Evolutionary conservation across 2,888 invertebrate genomes (phyloP), one percentile per base, ranked within the genome.

Genomic region (Caenorhabditis zanzibari): DNA sequence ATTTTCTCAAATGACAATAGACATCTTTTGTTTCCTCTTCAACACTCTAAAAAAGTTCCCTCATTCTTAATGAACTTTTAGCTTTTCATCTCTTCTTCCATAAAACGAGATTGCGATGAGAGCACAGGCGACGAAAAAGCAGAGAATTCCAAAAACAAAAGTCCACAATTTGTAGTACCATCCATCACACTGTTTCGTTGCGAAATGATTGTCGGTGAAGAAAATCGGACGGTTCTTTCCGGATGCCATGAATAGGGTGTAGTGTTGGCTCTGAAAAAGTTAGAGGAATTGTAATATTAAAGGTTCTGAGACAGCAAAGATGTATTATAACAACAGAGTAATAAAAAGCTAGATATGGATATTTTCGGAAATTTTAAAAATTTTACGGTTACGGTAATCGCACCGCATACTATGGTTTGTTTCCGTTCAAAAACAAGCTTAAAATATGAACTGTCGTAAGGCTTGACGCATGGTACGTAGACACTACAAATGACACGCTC

Each of bases 261-360:
- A 71, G 56, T 79, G 71, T 56, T 71, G 56, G 44, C 79, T 79
- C 71, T 79, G 52, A 22, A 59, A 76, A 14, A 54, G 10, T 38
- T 2, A 10, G 26, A 58, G 10, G 41, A 22, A 16, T 19, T 9
- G 7, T 32, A 1, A 24, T 41, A n/a, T n/a, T n/a, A n/a, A n/a
- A n/a, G 4, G 66, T n/a, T 19, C 24, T 7, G 32, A 7, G 41
- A 41, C 10, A 24, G n/a, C n/a, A n/a, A n/a, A n/a, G n/a, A n/a
- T n/a, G n/a, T n/a, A n/a, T n/a, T n/a, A n/a, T n/a, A n/a, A n/a
- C n/a, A n/a, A n/a, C n/a, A n/a, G n/a, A n/a, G n/a, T n/a, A n/a
- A n/a, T n/a, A n/a, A n/a, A n/a, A n/a, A n/a, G n/a, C n/a, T n/a
- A n/a, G n/a, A n/a, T n/a, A n/a, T n/a, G n/a, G n/a, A n/a, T n/a